A percentile compares a stretch with the other conserved stretches of the same genome.
Conservation (phyloP, 92 coral and sea anemone species). For the Bergia sp. region DNA sequence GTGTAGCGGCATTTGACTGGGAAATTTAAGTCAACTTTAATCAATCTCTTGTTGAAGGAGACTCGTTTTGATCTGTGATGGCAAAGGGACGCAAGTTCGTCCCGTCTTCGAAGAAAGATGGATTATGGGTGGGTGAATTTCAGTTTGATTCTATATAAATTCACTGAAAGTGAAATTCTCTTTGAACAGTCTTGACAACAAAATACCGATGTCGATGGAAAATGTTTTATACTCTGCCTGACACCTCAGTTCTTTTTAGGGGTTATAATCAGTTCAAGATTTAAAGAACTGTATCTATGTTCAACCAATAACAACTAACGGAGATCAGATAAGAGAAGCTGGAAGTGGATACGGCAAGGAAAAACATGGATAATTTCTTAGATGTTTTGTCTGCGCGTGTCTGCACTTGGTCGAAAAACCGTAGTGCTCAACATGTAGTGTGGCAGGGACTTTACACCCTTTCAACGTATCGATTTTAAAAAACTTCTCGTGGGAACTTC, state of each 20-base stretch:
- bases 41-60: not conserved
- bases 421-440: too few relatives aligned
- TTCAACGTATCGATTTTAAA: not conserved
- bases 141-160: not conserved
- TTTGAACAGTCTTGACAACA: not conserved
- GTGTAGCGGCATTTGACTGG: not conserved
- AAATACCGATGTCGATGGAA: not conserved
- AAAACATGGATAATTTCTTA: not conserved
- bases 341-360: not conserved
- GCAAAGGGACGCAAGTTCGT: conserved; percentile 85
- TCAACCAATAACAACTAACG: not conserved
- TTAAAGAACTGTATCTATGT: not conserved
- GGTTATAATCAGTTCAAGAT: not conserved
- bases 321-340: not conserved
- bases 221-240: not conserved
- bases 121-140: conserved; percentile 78
- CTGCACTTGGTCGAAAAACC: too few relatives aligned
- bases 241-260: too few relatives aligned
- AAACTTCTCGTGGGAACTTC: too few relatives aligned
- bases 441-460: too few relatives aligned
- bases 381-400: too few relatives aligned
- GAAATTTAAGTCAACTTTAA: not conserved
- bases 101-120: conserved; percentile 81
- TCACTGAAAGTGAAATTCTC: not conserved
- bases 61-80: conserved; percentile 44